These are phyloP conservation scores for Taphrorychus bicolor DNA, from an alignment of 2,888 invertebrate genomes.

Conservation along the genomic window DNA sequence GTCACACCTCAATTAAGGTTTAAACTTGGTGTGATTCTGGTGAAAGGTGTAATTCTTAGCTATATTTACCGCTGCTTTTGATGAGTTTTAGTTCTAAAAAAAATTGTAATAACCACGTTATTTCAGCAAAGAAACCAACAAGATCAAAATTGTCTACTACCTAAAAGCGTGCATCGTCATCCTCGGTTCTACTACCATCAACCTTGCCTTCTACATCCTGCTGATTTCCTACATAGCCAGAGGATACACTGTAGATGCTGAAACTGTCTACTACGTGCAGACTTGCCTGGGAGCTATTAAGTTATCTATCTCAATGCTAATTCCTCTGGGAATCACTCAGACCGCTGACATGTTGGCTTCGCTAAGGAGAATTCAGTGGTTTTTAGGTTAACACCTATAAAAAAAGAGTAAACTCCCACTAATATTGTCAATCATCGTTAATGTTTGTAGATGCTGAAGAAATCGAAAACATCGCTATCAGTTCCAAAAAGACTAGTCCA, in stretches of 20 bases:
- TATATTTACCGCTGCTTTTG: too few species aligned
- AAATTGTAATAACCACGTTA: neutral
- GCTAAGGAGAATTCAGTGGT: conserved; percentile 27
- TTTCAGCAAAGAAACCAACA: conserved; percentile 70
- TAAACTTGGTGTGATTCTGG: too few species aligned
- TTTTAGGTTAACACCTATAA: conserved; percentile 19
- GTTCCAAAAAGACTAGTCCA: neutral
- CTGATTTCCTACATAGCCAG: conserved; percentile 47
- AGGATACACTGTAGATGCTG: conserved; percentile 46
- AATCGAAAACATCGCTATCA: neutral
- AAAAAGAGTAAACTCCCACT: neutral
- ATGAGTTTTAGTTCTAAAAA: neutral
- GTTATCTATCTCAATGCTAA: conserved; percentile 45
- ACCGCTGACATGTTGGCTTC: conserved; percentile 48
- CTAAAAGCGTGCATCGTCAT: conserved; percentile 52
- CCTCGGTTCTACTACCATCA: conserved; percentile 49
- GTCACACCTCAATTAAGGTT: too few species aligned
- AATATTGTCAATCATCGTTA: neutral
- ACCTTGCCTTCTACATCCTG: conserved; percentile 47
- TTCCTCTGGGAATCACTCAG: conserved; percentile 50
- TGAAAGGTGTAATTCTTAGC: too few species aligned
- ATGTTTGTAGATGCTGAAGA: conserved; percentile 27
- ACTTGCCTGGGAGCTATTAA: conserved; percentile 43
- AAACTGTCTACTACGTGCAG: conserved; percentile 46
- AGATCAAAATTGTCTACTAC: conserved; percentile 56